These are phyloP conservation scores for Typhlichthys eigenmanni DNA, from an alignment of 2,797 vertebrate genomes.

Conservation along the genomic window DNA sequence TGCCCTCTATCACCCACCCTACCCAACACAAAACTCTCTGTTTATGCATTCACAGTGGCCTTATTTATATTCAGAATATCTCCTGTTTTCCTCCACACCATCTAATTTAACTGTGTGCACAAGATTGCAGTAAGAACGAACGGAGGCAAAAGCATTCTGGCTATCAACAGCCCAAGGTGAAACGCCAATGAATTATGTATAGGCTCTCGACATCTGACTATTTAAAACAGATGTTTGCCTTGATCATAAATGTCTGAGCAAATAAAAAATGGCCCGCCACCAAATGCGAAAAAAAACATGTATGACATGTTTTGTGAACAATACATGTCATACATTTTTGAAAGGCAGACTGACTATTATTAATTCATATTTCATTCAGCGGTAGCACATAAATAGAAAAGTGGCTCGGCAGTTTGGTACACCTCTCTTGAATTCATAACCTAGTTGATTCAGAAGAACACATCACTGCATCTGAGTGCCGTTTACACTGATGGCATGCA, in stretches of 20 bases:
- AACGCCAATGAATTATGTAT: slow-evolving; percentile 43
- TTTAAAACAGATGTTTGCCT: slow-evolving; percentile 49
- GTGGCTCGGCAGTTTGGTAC: slow-evolving; percentile 30
- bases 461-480: slow-evolving; percentile 52
- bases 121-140: slow-evolving; percentile 23
- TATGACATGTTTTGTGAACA: slow-evolving; percentile 21
- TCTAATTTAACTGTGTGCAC: slow-evolving; percentile 23
- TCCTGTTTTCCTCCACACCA: slow-evolving; percentile 20
- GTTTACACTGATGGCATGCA: slow-evolving; percentile 65
- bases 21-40: slow-evolving; percentile 12
- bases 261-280: slow-evolving; percentile 36
- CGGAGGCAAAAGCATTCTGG: slow-evolving; percentile 29
- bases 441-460: slow-evolving; percentile 46
- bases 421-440: slow-evolving; percentile 37
- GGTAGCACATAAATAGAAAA: slow-evolving; percentile 28
- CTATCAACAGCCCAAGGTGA: slow-evolving; percentile 47
- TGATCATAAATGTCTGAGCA: slow-evolving; percentile 39
- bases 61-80: slow-evolving; percentile 38
- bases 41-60: slow-evolving; percentile 28
- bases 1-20: too few species aligned
- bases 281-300: slow-evolving; percentile 12
- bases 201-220: slow-evolving; percentile 25
- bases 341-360: slow-evolving; percentile 24
- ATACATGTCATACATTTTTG: slow-evolving; percentile 24
- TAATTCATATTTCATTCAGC: slow-evolving; percentile 31